Evolutionary conservation across 2,888 invertebrate species (phyloP).

Genomic region (Deladenus siricidicola): DNA sequence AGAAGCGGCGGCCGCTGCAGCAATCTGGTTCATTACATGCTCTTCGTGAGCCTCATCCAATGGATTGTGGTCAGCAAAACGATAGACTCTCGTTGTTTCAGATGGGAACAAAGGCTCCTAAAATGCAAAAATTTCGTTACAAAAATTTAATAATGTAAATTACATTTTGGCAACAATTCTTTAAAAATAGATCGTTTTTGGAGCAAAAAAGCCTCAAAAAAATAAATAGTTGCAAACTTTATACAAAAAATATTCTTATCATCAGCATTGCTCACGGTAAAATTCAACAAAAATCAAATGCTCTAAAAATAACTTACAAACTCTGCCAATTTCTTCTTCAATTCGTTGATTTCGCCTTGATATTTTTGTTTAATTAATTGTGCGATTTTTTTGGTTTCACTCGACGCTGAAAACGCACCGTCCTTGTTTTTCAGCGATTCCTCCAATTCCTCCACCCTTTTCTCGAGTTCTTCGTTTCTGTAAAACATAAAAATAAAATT

Average conservation of each 20-base stretch:
- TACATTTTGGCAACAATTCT: too few relatives aligned
- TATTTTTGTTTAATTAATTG: slow-evolving; percentile 17
- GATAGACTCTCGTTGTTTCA: slow-evolving; percentile 15
- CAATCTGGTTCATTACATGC: slow-evolving; percentile 10
- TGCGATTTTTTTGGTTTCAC: slow-evolving; percentile 13
- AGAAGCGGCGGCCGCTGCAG: slow-evolving; percentile 7
- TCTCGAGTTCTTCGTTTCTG: slow-evolving; percentile 9
- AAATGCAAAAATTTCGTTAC: too few relatives aligned
- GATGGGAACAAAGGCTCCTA: background rate
- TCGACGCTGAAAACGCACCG: slow-evolving; percentile 3
- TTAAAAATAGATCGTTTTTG: too few relatives aligned
- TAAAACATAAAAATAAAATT: background rate
- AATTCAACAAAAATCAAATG: too few relatives aligned
- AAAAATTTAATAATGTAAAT: too few relatives aligned
- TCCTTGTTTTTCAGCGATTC: too few relatives aligned
- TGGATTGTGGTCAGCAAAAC: slow-evolving; percentile 12
- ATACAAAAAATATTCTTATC: too few relatives aligned
- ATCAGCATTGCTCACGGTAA: too few relatives aligned
- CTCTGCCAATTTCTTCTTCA: slow-evolving; percentile 11
- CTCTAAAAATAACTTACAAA: background rate
- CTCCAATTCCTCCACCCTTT: slow-evolving; percentile 3
- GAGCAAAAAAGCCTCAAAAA: too few relatives aligned
- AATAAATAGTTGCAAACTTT: too few relatives aligned
- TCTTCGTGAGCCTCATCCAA: slow-evolving; percentile 21
- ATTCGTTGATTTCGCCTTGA: slow-evolving; percentile 7